phyloP scores from a whole-genome alignment of 2,113 vertebrate genomes.

The Dermatemys mawii region DNA sequence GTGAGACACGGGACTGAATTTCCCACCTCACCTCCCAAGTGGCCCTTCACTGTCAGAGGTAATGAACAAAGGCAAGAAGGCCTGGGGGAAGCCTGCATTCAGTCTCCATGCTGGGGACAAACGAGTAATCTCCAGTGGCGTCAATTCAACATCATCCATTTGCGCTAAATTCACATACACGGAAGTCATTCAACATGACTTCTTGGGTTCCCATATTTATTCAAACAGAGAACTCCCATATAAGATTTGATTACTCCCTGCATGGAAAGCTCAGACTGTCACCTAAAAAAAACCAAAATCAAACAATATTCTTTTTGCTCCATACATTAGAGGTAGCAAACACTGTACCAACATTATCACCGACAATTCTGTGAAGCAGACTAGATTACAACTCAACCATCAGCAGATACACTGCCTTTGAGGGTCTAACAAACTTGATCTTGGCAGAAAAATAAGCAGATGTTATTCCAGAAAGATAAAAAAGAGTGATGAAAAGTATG shows the following conservation, averaged over 20 bases:
- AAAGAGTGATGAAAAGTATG: neutral
- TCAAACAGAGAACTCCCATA: neutral
- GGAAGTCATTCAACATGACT: neutral
- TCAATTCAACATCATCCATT: neutral
- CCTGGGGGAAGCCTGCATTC: neutral
- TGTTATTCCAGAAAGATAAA: neutral
- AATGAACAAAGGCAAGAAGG: neutral
- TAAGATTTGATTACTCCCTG: neutral
- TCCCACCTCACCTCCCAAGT: neutral
- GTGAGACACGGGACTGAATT: neutral
- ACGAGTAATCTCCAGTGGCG: neutral
- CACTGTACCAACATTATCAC: fast-evolving
- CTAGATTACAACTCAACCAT: neutral
- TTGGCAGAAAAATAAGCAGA: fast-evolving
- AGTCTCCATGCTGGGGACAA: neutral
- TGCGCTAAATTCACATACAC: neutral
- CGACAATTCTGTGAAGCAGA: neutral
- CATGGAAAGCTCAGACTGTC: neutral
- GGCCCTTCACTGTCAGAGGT: neutral
- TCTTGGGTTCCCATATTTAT: neutral
- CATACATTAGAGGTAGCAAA: neutral
- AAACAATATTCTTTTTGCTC: neutral
- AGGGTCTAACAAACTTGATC: neutral
- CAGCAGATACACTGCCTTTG: fast-evolving
- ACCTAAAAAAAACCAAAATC: neutral